These are phyloP conservation scores for Heliconius hortense DNA, from an alignment of 2,888 invertebrate genomes.

Conservation along the genomic window DNA sequence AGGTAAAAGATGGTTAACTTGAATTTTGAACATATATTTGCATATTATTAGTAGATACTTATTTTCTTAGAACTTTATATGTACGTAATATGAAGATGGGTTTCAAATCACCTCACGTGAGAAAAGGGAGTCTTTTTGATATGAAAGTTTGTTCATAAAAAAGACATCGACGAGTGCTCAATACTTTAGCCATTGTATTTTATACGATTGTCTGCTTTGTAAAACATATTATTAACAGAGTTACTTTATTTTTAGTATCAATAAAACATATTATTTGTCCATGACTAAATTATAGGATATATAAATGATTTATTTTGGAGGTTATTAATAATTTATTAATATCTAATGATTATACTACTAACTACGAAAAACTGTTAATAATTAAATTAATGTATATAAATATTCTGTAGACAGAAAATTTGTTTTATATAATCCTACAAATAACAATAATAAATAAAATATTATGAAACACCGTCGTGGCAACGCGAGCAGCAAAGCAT, in stretches of 20 bases:
- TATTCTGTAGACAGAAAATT: too few species aligned
- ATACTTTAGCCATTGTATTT: neutral
- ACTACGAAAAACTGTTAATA: too few species aligned
- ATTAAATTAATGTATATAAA: too few species aligned
- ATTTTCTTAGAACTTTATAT: slow-evolving; percentile 38
- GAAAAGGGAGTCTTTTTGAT: slow-evolving; percentile 28
- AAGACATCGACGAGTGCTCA: slow-evolving; percentile 43
- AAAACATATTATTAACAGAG: neutral
- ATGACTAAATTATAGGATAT: neutral
- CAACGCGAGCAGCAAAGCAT: neutral
- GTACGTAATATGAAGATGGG: slow-evolving; percentile 32
- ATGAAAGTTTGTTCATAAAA: slow-evolving; percentile 29
- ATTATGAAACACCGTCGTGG: neutral
- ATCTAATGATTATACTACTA: neutral
- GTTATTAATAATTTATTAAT: neutral
- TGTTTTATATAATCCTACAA: neutral
- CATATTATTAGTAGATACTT: slow-evolving; percentile 4
- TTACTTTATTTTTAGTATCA: neutral
- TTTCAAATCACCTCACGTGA: slow-evolving; percentile 20
- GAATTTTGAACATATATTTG: neutral
- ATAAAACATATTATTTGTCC: neutral
- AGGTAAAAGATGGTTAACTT: slow-evolving; percentile 14
- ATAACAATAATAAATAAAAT: neutral
- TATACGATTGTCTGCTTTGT: neutral
- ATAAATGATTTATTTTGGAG: neutral